Evolutionary conservation across 2,888 invertebrate species (phyloP).

Genomic region (Agrotis segetum): DNA sequence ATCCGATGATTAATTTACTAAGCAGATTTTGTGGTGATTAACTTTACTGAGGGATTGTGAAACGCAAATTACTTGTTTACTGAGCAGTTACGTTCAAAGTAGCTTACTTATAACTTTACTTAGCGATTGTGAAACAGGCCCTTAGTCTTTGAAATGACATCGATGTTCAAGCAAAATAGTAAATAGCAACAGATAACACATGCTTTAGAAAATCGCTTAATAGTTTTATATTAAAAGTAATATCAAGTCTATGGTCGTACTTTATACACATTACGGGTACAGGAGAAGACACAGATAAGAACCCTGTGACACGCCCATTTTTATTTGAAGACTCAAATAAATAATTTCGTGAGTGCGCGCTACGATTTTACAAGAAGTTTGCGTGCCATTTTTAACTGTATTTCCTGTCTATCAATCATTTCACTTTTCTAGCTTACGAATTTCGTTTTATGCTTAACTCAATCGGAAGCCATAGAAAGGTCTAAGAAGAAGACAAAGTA

Average conservation of each 20-base stretch:
- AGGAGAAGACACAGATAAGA: neutral
- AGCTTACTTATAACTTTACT: no score
- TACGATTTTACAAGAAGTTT: neutral
- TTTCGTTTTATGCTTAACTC: neutral
- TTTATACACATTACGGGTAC: neutral
- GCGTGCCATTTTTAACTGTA: neutral
- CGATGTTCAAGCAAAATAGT: neutral
- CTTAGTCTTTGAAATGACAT: neutral
- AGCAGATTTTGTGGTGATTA: no score
- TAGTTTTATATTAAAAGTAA: neutral
- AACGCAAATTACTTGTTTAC: no score
- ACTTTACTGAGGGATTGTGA: no score
- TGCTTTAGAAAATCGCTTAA: neutral
- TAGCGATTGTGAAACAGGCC: no score
- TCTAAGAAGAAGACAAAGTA: neutral
- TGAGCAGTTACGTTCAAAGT: no score
- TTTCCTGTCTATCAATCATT: neutral
- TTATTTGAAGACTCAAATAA: neutral
- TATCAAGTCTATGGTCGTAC: neutral
- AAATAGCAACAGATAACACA: neutral
- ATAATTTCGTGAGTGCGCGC: no score
- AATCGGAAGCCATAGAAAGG: conserved; percentile 3
- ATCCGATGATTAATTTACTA: no score
- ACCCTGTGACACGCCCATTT: conserved; percentile 20
- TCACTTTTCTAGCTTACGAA: neutral